These are phyloP conservation scores for Ramphastos sulfuratus DNA, from an alignment of 2,113 vertebrate species.

Conservation along the genomic window DNA sequence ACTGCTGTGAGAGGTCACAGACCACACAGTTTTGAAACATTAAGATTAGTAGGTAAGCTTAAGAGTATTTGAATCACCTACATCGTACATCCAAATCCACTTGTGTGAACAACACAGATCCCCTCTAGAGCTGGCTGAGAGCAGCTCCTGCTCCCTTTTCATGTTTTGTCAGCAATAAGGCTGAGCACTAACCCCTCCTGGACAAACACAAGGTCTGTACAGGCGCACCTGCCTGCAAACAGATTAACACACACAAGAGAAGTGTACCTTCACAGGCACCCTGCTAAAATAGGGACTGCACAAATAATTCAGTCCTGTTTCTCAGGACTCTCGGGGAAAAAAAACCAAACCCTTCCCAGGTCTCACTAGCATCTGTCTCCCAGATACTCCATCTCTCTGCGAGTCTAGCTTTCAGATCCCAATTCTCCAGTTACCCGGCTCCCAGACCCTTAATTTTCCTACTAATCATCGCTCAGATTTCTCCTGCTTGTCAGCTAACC, in stretches of 20 bases:
- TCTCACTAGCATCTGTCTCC: neutral
- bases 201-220: neutral
- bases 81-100: neutral
- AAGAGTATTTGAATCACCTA: neutral
- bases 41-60: neutral
- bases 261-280: neutral
- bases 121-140: fast-evolving
- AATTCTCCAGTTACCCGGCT: neutral
- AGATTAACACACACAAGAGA: neutral
- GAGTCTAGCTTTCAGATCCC: neutral
- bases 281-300: neutral
- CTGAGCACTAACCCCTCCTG: fast-evolving
- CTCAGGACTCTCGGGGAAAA: neutral
- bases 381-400: neutral
- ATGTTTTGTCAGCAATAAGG: too few relatives aligned
- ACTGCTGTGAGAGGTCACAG: too few relatives aligned
- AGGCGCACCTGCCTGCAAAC: neutral
- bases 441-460: neutral
- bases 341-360: neutral
- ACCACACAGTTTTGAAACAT: neutral
- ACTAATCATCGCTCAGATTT: neutral
- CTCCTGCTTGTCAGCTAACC: neutral
- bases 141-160: neutral
- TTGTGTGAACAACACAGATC: fast-evolving
- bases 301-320: neutral